A percentile compares a stretch with the other conserved stretches of the same genome.
phyloP scores from a whole-genome alignment of 2,797 vertebrate genomes.

The Antennarius maculatus region DNA sequence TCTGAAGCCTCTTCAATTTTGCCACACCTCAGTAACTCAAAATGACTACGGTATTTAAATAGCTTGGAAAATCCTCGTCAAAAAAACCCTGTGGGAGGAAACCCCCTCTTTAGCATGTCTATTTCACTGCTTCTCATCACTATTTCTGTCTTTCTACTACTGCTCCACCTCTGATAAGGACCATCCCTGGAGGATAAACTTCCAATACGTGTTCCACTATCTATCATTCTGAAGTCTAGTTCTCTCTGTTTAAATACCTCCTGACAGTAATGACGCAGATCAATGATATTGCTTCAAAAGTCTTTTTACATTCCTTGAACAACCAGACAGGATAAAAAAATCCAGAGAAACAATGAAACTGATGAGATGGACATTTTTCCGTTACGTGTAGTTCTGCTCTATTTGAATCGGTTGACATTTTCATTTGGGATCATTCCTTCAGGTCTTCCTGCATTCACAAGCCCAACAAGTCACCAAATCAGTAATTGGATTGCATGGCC shows the following conservation, averaged over 20 bases:
- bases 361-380: conserved; percentile 4
- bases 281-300: conserved; percentile 21
- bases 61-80: conserved; percentile 54
- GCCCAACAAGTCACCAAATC: conserved; percentile 54
- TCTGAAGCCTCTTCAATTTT: conserved; percentile 48
- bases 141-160: conserved; percentile 34
- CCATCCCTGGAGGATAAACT: conserved; percentile 29
- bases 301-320: conserved; percentile 12
- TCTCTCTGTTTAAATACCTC: conserved; percentile 22
- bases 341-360: neutral
- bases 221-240: conserved; percentile 19
- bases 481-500: conserved; percentile 59
- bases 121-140: conserved; percentile 40
- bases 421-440: conserved; percentile 34
- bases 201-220: conserved; percentile 24
- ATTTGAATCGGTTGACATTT: conserved; percentile 37
- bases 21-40: conserved; percentile 61
- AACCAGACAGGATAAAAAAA: conserved; percentile 10
- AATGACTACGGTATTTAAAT: conserved; percentile 63
- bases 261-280: conserved; percentile 22
- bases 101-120: conserved; percentile 48
- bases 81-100: conserved; percentile 38
- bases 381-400: conserved; percentile 11
- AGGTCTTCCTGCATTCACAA: conserved; percentile 6
- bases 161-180: conserved; percentile 9